Conservation (phyloP, 2,888 invertebrate genomes). For the Hyposoter didymator region DNA sequence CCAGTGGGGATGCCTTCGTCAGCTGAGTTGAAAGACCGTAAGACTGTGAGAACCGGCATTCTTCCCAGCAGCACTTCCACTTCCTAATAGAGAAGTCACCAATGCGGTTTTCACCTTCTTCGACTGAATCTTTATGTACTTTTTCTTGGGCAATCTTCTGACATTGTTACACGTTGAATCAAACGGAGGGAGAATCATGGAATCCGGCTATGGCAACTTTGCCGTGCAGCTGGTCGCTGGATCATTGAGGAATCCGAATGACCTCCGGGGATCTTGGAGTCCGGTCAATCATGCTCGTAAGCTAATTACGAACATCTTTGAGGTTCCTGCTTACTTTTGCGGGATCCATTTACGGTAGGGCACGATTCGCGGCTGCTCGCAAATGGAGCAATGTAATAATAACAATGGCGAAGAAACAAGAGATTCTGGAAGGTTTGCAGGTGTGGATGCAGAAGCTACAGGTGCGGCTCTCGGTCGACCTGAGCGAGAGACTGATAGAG, state of each 20-base stretch:
- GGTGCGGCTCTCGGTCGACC: constrained; percentile 63
- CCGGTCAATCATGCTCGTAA: background rate
- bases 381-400: constrained; percentile 29
- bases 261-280: background rate
- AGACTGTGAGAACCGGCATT: constrained; percentile 50
- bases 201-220: constrained; percentile 3
- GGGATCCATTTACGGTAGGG: background rate
- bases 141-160: background rate
- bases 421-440: constrained; percentile 70
- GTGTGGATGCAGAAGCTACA: constrained; percentile 69
- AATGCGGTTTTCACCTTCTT: constrained; percentile 7
- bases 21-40: constrained; percentile 8
- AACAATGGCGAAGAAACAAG: constrained; percentile 36
- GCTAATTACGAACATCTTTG: background rate
- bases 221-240: background rate
- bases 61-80: constrained; percentile 18
- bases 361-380: background rate
- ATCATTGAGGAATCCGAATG: background rate
- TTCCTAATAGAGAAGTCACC: constrained; percentile 33
- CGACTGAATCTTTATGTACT: background rate
- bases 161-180: constrained; percentile 21
- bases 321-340: background rate
- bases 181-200: background rate
- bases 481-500: constrained; percentile 65
- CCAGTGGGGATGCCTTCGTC: background rate